These are phyloP conservation scores for Gastrophryne carolinensis DNA, from an alignment of 2,797 vertebrate species.

Conservation along the genomic window DNA sequence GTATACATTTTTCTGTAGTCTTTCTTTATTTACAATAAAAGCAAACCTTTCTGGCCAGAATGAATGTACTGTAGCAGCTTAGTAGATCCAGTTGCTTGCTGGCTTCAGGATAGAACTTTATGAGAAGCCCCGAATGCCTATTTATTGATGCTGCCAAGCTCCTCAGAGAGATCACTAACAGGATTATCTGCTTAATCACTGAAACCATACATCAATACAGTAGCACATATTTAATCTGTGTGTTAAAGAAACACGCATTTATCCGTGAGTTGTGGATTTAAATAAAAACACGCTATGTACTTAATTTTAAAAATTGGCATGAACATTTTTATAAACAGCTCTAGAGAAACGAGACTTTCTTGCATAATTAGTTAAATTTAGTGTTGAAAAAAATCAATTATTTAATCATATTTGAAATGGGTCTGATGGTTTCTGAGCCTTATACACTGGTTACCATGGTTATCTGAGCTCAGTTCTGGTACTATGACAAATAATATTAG, in stretches of 20 bases:
- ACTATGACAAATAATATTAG: background rate
- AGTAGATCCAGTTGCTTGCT: conserved; percentile 27
- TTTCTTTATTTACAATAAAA: too few relatives aligned
- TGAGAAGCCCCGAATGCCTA: conserved; percentile 9
- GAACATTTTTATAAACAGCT: background rate
- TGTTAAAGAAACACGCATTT: conserved; percentile 22
- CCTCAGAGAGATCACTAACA: conserved; percentile 30
- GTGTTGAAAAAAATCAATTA: background rate
- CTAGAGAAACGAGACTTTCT: background rate
- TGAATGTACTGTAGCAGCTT: background rate
- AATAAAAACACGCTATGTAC: background rate
- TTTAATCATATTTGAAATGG: conserved; percentile 3
- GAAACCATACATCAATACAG: background rate
- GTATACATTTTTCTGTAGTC: too few relatives aligned
- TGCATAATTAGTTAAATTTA: background rate
- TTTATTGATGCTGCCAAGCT: conserved; percentile 9
- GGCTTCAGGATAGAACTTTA: conserved; percentile 9
- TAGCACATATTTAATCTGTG: conserved; percentile 2
- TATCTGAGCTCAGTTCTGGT: conserved; percentile 2
- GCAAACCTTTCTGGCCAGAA: too few relatives aligned
- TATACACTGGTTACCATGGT: background rate
- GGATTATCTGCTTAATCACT: conserved; percentile 29
- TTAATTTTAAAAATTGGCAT: background rate
- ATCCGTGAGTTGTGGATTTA: background rate
- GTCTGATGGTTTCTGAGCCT: background rate